A percentile compares a stretch with the other conserved stretches of the same genome.
phyloP scores from a whole-genome alignment of 2,113 vertebrate genomes.

The Salvator merianae region DNA sequence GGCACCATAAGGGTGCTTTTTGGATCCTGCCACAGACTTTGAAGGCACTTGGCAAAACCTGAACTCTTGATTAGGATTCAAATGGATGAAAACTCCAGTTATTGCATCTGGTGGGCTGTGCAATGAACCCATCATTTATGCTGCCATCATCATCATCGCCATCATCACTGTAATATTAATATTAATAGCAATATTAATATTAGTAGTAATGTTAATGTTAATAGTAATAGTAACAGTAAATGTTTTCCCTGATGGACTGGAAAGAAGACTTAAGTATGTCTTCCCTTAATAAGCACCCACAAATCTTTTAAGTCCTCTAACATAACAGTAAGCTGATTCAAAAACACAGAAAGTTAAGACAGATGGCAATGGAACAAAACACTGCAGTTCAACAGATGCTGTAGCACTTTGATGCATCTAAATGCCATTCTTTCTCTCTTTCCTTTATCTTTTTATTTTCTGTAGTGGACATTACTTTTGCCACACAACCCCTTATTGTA shows the following conservation, averaged over 20 bases:
- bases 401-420: neutral
- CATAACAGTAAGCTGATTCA: neutral
- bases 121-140: too few species aligned
- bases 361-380: constrained; percentile 1
- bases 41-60: too few species aligned
- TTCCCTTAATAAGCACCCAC: neutral
- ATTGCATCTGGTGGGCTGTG: too few species aligned
- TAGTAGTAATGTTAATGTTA: too few species aligned
- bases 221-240: too few species aligned
- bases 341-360: constrained; percentile 4
- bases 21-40: too few species aligned
- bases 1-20: too few species aligned
- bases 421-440: constrained; percentile 17
- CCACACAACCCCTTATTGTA: constrained; percentile 16
- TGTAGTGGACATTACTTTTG: constrained; percentile 13
- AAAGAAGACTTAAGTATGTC: neutral
- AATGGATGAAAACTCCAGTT: too few species aligned
- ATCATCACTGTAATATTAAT: too few species aligned
- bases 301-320: neutral
- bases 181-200: too few species aligned
- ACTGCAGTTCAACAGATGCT: neutral
- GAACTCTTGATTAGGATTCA: too few species aligned
- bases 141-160: too few species aligned
- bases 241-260: neutral
- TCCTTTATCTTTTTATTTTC: constrained; percentile 1